A percentile compares a stretch with the other conserved stretches of the same genome.
Conservation (phyloP, 2,888 invertebrate species). For the Trachelus stipa region DNA sequence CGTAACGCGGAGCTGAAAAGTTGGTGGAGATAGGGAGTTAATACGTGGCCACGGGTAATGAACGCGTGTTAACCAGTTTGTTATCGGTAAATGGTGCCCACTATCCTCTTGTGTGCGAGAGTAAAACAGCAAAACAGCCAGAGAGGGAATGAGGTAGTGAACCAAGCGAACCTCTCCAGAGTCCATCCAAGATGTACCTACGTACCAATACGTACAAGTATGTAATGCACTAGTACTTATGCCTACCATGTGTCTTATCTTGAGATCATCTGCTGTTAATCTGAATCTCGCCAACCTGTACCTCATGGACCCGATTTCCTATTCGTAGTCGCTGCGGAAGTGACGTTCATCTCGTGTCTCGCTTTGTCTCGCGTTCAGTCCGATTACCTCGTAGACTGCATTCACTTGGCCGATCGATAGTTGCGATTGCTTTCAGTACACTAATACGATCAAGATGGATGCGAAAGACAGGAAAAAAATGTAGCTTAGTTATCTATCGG, state of each 20-base stretch:
- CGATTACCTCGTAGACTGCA: neutral
- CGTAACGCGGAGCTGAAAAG: conserved; percentile 8
- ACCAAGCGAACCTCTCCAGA: neutral
- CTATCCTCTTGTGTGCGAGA: conserved; percentile 20
- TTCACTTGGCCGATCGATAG: neutral
- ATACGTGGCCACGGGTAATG: conserved; percentile 33
- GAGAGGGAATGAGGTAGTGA: neutral
- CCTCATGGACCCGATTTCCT: neutral
- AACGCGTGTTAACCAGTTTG: conserved; percentile 41
- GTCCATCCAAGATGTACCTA: neutral
- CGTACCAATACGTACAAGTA: neutral
- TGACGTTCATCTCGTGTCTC: neutral
- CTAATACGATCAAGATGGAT: neutral
- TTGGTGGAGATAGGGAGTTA: conserved; percentile 21
- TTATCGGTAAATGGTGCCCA: conserved; percentile 32
- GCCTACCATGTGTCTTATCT: neutral
- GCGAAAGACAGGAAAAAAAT: neutral
- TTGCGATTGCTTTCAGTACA: neutral
- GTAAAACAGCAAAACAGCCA: neutral
- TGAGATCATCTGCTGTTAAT: neutral
- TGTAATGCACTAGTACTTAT: too few relatives aligned
- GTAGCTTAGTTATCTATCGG: neutral
- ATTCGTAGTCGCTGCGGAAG: neutral
- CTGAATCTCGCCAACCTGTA: neutral
- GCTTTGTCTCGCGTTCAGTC: neutral